A percentile compares a stretch with the other conserved stretches of the same genome.
Conservation (phyloP, 2,888 invertebrate genomes). For the Campaea margaritaria region DNA sequence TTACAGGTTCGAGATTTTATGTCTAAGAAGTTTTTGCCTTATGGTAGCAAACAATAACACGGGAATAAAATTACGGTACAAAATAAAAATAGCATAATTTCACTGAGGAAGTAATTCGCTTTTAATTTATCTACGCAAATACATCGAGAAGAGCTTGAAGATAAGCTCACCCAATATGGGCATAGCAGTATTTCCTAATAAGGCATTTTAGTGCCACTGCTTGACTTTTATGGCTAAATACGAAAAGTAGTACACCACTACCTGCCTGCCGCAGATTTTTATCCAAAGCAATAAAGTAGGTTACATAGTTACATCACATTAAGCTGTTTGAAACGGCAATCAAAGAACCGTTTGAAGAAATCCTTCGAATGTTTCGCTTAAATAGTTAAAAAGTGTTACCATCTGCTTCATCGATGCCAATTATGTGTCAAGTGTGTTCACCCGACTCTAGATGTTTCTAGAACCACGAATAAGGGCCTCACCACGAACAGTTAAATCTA, state of each 20-base stretch:
- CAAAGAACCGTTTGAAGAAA: conserved; percentile 33
- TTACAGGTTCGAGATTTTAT: too few species aligned
- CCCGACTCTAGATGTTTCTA: too few species aligned
- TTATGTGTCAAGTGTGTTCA: too few species aligned
- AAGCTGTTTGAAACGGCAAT: conserved; percentile 24
- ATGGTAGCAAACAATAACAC: background rate
- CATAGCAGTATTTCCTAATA: conserved; percentile 28
- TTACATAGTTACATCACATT: conserved; percentile 38
- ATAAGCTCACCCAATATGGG: conserved; percentile 26
- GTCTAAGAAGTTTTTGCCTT: too few species aligned
- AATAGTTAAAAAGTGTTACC: too few species aligned
- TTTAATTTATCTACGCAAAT: conserved; percentile 14
- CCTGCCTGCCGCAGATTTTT: conserved; percentile 24
- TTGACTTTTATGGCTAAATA: conserved; percentile 30
- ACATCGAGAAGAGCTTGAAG: conserved; percentile 17
- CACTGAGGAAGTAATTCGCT: conserved; percentile 6
- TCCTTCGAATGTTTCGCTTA: conserved; percentile 3
- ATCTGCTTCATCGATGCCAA: too few species aligned
- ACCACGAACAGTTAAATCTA: too few species aligned
- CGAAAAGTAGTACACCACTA: conserved; percentile 29
- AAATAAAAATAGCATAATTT: background rate
- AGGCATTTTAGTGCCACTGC: conserved; percentile 24
- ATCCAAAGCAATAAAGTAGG: conserved; percentile 32
- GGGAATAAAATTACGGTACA: background rate
- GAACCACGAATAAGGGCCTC: too few species aligned